phyloP scores from a whole-genome alignment of 2,888 invertebrate genomes.

The Dryocosmus kuriphilus region DNA sequence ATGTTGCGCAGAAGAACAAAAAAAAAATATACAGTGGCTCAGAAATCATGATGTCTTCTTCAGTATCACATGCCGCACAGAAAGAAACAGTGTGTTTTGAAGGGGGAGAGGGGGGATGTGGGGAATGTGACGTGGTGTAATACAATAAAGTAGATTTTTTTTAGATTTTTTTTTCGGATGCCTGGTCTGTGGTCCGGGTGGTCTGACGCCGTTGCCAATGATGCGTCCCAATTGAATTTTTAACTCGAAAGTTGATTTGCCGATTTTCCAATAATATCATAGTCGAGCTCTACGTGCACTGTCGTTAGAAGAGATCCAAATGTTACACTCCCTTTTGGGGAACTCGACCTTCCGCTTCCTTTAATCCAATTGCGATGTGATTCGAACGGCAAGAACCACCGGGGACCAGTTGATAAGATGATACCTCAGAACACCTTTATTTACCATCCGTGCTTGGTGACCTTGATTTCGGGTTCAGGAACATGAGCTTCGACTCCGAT shows the following conservation, averaged over 20 bases:
- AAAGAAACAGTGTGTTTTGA: conserved; percentile 45
- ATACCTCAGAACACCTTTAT: conserved; percentile 47
- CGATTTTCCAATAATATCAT: conserved; percentile 5
- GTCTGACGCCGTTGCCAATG: conserved; percentile 53
- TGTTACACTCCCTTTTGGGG: conserved; percentile 23
- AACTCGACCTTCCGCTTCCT: conserved; percentile 24
- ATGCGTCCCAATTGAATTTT: conserved; percentile 31
- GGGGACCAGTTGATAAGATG: conserved; percentile 62
- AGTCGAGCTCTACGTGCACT: conserved; percentile 22
- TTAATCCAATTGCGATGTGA: conserved; percentile 17
- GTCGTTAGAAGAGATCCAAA: conserved; percentile 27
- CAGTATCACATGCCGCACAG: conserved; percentile 33
- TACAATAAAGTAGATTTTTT: conserved; percentile 52
- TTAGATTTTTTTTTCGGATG: conserved; percentile 56
- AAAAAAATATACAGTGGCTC: conserved; percentile 43
- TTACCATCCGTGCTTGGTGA: conserved; percentile 78
- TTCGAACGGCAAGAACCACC: conserved; percentile 58
- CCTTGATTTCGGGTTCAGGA: conserved; percentile 79
- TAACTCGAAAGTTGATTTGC: background rate
- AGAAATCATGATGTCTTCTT: conserved; percentile 38
- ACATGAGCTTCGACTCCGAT: conserved; percentile 79
- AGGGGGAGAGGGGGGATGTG: background rate
- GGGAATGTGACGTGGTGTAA: conserved; percentile 44
- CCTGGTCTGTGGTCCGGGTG: conserved; percentile 65
- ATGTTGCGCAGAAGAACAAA: conserved; percentile 55